Conservation (phyloP, 1,140 invertebrate genomes). For the Brachionus paranguensis region DNA sequence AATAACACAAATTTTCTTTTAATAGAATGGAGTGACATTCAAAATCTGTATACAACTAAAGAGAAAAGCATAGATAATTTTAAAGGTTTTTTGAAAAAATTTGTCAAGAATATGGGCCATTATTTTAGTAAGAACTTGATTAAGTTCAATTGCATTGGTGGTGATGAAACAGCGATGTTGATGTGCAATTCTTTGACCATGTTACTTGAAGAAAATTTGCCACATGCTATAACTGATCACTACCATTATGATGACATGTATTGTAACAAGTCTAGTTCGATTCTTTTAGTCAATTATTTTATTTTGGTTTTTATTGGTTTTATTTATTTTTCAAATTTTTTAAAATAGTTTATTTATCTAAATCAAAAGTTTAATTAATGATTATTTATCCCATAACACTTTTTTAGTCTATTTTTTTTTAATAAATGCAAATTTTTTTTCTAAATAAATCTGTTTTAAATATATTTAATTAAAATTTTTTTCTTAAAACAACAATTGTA, state of each 20-base stretch:
- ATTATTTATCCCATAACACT: too few species aligned
- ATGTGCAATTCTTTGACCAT: not conserved
- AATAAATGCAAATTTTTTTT: too few species aligned
- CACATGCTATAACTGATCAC: not conserved
- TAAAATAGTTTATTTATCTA: not conserved
- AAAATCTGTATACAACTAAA: not conserved
- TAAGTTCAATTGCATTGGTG: not conserved
- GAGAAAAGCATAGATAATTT: not conserved
- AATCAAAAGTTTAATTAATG: too few species aligned
- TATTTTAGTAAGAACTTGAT: not conserved
- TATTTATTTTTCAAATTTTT: not conserved
- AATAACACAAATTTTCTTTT: not conserved
- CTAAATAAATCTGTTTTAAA: too few species aligned
- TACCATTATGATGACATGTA: not conserved
- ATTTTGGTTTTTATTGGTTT: not conserved
- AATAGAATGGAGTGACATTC: constrained; percentile 6
- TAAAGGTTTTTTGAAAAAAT: not conserved
- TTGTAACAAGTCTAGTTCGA: not conserved
- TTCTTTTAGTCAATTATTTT: not conserved
- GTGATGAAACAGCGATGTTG: not conserved
- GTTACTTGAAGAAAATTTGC: not conserved
- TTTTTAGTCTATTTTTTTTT: too few species aligned
- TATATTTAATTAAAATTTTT: too few species aligned
- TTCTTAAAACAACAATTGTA: too few species aligned
- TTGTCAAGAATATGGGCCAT: not conserved